A percentile compares a stretch with the other conserved stretches of the same genome.
Conservation (phyloP, 2,113 vertebrate genomes). For the Sceloporus tristichus region DNA sequence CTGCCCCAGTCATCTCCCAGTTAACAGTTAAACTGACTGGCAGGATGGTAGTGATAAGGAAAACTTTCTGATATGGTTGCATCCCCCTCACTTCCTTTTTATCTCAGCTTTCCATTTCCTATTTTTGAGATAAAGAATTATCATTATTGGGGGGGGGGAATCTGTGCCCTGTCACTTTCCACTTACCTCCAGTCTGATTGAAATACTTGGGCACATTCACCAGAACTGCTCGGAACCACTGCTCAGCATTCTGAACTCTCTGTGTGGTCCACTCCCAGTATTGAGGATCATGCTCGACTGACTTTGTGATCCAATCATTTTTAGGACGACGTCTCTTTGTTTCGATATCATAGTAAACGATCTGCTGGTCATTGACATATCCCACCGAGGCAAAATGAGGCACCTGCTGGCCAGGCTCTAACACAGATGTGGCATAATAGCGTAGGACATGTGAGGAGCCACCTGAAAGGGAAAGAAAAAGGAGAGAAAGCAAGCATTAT, state of each 20-base stretch:
- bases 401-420: background rate
- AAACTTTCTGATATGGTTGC: too few species aligned
- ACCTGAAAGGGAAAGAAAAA: background rate
- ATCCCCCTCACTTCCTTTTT: too few species aligned
- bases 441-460: background rate
- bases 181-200: background rate
- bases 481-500: too few species aligned
- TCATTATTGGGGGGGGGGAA: too few species aligned
- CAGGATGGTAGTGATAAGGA: too few species aligned
- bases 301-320: background rate
- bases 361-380: background rate
- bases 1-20: too few species aligned
- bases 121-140: too few species aligned
- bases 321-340: background rate
- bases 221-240: background rate
- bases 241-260: background rate
- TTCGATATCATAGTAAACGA: background rate
- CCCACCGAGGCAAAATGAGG: background rate
- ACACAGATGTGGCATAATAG: background rate
- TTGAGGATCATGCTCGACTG: background rate
- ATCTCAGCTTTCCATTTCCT: too few species aligned
- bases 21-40: too few species aligned
- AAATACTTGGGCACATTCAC: too few species aligned
- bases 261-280: background rate
- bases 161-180: background rate